Percentiles rank a stretch among this genome's conserved stretches.
Conservation (phyloP, 2,113 vertebrate species). For the Circaetus cinerascens region DNA sequence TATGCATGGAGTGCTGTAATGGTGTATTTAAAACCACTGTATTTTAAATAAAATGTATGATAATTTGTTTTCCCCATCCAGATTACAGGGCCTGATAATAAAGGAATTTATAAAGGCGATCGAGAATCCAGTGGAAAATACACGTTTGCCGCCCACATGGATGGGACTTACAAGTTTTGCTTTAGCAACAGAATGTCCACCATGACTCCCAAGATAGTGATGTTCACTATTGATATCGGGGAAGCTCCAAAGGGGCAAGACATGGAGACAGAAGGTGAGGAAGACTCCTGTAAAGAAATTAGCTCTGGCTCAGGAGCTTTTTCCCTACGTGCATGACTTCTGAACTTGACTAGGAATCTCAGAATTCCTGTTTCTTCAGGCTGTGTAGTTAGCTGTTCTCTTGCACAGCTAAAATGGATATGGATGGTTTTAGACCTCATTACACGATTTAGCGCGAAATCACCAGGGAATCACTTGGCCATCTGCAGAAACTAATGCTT, state of each 20-base stretch:
- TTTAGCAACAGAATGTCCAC: slow-evolving; percentile 99
- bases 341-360: neutral
- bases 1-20: rapidly evolving
- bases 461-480: neutral
- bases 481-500: neutral
- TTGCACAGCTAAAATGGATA: neutral
- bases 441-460: neutral
- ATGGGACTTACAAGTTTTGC: slow-evolving; percentile 96
- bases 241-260: slow-evolving; percentile 95
- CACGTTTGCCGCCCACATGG: slow-evolving; percentile 97
- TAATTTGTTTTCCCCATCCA: slow-evolving; percentile 39
- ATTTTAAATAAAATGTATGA: neutral
- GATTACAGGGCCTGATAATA: slow-evolving; percentile 97
- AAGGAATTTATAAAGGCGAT: slow-evolving; percentile 96
- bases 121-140: slow-evolving; percentile 98
- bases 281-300: neutral
- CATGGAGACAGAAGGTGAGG: slow-evolving; percentile 96
- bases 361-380: neutral
- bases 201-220: slow-evolving; percentile 99
- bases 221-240: slow-evolving; percentile 98
- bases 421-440: neutral
- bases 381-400: neutral
- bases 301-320: neutral
- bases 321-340: neutral
- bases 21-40: neutral